Percentiles rank a stretch among this genome's conserved stretches.
Evolutionary conservation across 2,113 vertebrate species (phyloP).

Genomic region (Phaethornis superciliosus): DNA sequence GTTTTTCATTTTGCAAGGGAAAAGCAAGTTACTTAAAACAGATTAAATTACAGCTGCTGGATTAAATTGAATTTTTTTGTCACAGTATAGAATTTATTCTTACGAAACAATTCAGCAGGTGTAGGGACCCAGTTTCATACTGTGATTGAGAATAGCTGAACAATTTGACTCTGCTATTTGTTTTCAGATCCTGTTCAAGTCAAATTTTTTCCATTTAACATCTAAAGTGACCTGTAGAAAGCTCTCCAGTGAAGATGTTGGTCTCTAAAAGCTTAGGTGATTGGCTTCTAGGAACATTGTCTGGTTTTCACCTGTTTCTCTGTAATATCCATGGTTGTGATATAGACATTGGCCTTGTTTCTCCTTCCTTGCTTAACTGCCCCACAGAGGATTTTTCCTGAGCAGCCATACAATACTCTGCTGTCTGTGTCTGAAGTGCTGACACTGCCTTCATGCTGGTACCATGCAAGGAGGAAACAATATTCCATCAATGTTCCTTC

Average conservation of each 20-base stretch:
- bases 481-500: slow-evolving; percentile 35
- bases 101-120: not conserved
- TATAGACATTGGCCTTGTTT: not conserved
- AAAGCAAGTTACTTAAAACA: slow-evolving; percentile 36
- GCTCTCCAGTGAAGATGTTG: not conserved
- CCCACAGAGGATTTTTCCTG: not conserved
- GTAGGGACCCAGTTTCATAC: not conserved
- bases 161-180: not conserved
- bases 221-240: not conserved
- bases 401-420: slow-evolving; percentile 33
- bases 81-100: not conserved
- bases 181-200: not conserved
- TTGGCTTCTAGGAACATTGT: not conserved
- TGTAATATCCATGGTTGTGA: not conserved
- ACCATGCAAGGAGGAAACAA: slow-evolving; percentile 21
- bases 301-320: not conserved
- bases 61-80: slow-evolving; percentile 25
- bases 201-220: not conserved
- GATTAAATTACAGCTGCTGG: slow-evolving; percentile 3
- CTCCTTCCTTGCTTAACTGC: not conserved
- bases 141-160: not conserved
- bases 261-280: not conserved
- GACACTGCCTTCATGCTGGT: not conserved
- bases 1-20: not conserved
- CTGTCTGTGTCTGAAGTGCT: not conserved